phyloP scores from a whole-genome alignment of 2,888 invertebrate species.

The Siphonodentalium dalli region DNA sequence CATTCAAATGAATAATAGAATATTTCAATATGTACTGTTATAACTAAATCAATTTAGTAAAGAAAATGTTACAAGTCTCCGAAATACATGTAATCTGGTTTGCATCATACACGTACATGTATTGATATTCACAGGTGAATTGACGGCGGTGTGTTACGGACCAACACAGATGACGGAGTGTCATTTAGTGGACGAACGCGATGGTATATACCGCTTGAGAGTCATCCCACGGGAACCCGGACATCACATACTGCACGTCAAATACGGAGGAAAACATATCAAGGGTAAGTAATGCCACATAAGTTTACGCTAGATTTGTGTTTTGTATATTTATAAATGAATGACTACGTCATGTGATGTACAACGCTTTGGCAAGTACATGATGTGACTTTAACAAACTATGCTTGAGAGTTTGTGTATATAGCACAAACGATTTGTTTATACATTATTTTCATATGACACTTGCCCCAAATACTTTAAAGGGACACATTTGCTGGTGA shows the following conservation, averaged over 20 bases:
- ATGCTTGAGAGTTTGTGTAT: neutral
- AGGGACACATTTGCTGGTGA: too few relatives aligned
- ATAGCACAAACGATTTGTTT: neutral
- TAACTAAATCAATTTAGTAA: too few relatives aligned
- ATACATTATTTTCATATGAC: too few relatives aligned
- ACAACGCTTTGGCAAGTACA: too few relatives aligned
- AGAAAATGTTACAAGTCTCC: too few relatives aligned
- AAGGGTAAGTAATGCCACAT: conserved; percentile 33
- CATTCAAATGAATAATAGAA: too few relatives aligned
- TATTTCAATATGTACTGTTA: too few relatives aligned
- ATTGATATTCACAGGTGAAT: conserved; percentile 33
- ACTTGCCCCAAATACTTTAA: too few relatives aligned
- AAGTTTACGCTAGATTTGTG: too few relatives aligned
- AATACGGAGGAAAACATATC: conserved; percentile 42
- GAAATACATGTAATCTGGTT: neutral
- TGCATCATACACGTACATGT: neutral
- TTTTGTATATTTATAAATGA: too few relatives aligned
- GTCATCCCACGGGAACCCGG: conserved; percentile 43
- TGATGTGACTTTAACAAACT: neutral
- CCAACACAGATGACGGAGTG: conserved; percentile 40
- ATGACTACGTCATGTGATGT: too few relatives aligned
- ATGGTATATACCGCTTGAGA: conserved; percentile 42
- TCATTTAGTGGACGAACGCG: conserved; percentile 37
- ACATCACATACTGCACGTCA: conserved; percentile 44
- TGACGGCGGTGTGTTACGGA: conserved; percentile 44